These are phyloP conservation scores for Benthosema pterotum DNA, from an alignment of 2,797 vertebrate species.

Conservation along the genomic window DNA sequence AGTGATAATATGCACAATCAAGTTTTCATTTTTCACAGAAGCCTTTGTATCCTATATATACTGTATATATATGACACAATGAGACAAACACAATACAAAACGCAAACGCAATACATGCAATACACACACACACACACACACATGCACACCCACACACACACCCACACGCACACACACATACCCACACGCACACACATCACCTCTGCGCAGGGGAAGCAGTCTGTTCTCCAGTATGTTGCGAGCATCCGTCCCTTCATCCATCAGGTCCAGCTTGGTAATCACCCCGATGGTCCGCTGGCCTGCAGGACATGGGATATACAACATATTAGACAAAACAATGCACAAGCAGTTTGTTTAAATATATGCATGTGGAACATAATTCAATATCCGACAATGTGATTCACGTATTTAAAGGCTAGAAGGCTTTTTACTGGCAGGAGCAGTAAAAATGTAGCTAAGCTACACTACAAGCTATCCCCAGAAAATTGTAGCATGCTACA, in stretches of 20 bases:
- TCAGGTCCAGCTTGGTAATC: conserved; percentile 94
- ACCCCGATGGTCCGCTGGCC: conserved; percentile 93
- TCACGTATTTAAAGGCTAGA: no score
- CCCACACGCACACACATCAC: conserved; percentile 28
- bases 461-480: no score
- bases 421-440: no score
- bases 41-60: not conserved
- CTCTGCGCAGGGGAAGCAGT: conserved; percentile 90
- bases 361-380: not conserved
- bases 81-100: conserved; percentile 9
- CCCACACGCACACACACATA: conserved; percentile 3
- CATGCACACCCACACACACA: not conserved
- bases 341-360: no score
- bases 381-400: no score
- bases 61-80: no score
- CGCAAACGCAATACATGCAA: conserved; percentile 1
- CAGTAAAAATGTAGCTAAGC: no score
- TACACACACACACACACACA: conserved; percentile 2
- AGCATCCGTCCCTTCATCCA: conserved; percentile 94
- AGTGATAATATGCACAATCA: conserved; percentile 12
- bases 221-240: conserved; percentile 90
- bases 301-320: conserved; percentile 56
- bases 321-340: not conserved
- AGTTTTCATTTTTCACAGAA: conserved; percentile 7
- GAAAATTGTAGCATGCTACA: no score